Conservation (phyloP, 2,888 invertebrate species). For the Cryptocheilus praepositus region DNA sequence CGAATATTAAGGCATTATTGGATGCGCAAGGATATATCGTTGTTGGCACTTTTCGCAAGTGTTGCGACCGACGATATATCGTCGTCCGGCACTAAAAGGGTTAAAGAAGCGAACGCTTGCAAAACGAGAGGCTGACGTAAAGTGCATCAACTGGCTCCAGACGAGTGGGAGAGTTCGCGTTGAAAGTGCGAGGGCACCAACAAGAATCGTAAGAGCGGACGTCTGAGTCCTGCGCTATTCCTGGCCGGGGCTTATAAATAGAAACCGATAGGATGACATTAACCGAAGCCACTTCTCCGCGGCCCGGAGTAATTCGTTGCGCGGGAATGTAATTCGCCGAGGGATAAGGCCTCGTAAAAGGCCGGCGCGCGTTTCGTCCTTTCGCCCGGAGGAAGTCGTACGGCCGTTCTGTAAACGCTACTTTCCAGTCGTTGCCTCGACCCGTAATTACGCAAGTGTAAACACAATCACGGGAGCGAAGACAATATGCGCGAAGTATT, state of each 20-base stretch:
- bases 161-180: too few relatives aligned
- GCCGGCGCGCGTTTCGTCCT: conserved; percentile 29
- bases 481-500: conserved; percentile 34
- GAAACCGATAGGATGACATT: conserved; percentile 8
- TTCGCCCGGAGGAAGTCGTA: conserved; percentile 44
- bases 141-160: too few relatives aligned
- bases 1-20: too few relatives aligned
- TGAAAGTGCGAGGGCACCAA: too few relatives aligned
- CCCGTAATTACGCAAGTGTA: conserved; percentile 66
- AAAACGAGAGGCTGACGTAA: too few relatives aligned
- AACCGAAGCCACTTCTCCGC: conserved; percentile 18
- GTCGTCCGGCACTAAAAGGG: too few relatives aligned
- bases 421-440: conserved; percentile 62
- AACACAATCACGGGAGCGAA: conserved; percentile 40
- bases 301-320: conserved; percentile 32
- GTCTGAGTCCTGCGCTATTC: too few relatives aligned
- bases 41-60: too few relatives aligned
- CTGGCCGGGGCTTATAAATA: background rate
- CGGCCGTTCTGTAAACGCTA: conserved; percentile 53
- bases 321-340: conserved; percentile 19
- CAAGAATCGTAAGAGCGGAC: too few relatives aligned
- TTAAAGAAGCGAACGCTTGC: too few relatives aligned
- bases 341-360: conserved; percentile 46
- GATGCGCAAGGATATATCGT: too few relatives aligned
- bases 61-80: too few relatives aligned